Evolutionary conservation across 1,140 invertebrate genomes (phyloP).

Genomic region (Diuraphis noxia): DNA sequence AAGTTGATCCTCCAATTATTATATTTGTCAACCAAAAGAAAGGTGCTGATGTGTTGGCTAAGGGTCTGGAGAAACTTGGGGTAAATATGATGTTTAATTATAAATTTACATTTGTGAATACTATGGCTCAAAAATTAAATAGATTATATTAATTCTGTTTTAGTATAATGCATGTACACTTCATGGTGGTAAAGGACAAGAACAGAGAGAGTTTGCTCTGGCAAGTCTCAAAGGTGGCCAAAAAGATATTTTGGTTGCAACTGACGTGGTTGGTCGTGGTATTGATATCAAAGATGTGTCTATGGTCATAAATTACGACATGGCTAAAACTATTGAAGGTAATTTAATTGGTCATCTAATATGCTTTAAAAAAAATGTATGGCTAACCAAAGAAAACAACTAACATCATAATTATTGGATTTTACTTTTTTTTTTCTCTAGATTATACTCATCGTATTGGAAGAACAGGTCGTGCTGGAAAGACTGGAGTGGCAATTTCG

Average conservation of each 20-base stretch:
- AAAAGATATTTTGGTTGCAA: conserved; percentile 99
- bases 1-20: conserved; percentile 95
- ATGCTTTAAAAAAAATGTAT: neutral
- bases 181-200: conserved; percentile 99
- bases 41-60: conserved; percentile 96
- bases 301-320: conserved; percentile 98
- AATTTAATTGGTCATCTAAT: conserved; percentile 55
- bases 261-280: conserved; percentile 99
- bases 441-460: conserved; percentile 99
- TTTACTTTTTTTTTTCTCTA: conserved; percentile 61
- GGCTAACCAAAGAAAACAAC: neutral
- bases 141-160: conserved; percentile 57
- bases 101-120: neutral
- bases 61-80: conserved; percentile 94
- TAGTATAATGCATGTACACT: conserved; percentile 93
- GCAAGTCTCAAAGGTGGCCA: conserved; percentile 90
- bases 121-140: neutral
- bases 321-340: conserved; percentile 98
- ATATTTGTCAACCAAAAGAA: conserved; percentile 99
- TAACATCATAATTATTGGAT: neutral
- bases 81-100: conserved; percentile 62
- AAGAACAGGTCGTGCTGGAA: conserved; percentile 97
- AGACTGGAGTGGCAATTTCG: conserved; percentile 92
- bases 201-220: conserved; percentile 97
- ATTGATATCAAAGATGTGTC: conserved; percentile 99